Conservation (phyloP, 1,140 invertebrate species). For the Scaptomyza montana region DNA sequence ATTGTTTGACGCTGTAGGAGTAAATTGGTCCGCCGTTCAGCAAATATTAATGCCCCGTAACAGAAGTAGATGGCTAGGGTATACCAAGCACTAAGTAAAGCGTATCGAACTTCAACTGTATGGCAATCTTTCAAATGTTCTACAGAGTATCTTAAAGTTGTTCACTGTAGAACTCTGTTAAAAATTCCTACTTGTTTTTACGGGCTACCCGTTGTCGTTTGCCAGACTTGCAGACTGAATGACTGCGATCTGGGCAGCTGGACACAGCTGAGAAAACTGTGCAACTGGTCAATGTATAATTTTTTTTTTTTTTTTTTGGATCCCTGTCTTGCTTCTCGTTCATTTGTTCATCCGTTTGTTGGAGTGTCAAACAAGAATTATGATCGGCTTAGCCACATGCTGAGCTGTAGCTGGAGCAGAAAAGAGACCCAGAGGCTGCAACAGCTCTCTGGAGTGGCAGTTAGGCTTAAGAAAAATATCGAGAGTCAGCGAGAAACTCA, state of each 20-base stretch:
- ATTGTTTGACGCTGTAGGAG: conserved; percentile 66
- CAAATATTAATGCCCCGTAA: conserved; percentile 26
- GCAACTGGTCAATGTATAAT: conserved; percentile 13
- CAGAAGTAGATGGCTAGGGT: neutral
- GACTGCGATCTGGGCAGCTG: conserved; percentile 32
- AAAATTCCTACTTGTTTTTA: conserved; percentile 17
- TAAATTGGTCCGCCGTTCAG: conserved; percentile 70
- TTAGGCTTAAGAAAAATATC: conserved; percentile 27
- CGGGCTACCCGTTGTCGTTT: conserved; percentile 45
- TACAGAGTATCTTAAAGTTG: neutral
- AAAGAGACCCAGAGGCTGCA: conserved; percentile 19
- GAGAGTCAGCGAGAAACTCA: conserved; percentile 34
- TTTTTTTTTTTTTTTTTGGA: conserved; percentile 21
- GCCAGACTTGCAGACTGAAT: conserved; percentile 34
- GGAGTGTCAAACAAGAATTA: conserved; percentile 83
- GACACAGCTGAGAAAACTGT: conserved; percentile 18
- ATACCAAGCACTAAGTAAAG: neutral
- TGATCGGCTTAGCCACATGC: conserved; percentile 84
- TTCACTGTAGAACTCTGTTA: neutral
- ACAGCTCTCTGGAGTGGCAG: conserved; percentile 41
- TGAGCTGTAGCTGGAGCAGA: conserved; percentile 53
- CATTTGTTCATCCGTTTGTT: conserved; percentile 83
- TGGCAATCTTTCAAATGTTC: too few relatives aligned
- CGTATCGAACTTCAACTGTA: too few relatives aligned
- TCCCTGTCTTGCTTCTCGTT: conserved; percentile 68